A percentile compares a stretch with the other conserved stretches of the same genome.
Evolutionary conservation across 1,140 invertebrate genomes (phyloP).

Genomic region (Neelides sp.): DNA sequence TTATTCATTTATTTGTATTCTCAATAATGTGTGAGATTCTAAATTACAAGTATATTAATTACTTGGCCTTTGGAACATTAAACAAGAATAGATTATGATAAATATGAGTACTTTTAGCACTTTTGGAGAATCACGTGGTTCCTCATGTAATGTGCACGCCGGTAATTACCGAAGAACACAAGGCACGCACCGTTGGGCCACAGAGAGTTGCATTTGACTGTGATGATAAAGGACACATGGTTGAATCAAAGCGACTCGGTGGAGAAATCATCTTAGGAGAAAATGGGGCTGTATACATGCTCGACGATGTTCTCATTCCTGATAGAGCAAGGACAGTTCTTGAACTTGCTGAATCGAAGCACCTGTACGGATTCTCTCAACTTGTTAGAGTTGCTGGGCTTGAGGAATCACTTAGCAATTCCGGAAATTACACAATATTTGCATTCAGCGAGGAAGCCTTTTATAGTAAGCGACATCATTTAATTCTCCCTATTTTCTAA

Average conservation of each 20-base stretch:
- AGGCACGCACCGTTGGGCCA: slow-evolving; percentile 34
- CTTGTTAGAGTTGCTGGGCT: slow-evolving; percentile 37
- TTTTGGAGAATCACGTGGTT: slow-evolving; percentile 40
- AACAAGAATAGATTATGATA: neutral
- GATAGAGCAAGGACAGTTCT: slow-evolving; percentile 39
- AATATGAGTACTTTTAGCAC: slow-evolving; percentile 34
- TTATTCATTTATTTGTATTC: too few relatives aligned
- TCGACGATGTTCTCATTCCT: slow-evolving; percentile 39
- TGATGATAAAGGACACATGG: slow-evolving; percentile 35
- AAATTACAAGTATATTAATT: neutral
- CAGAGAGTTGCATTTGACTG: slow-evolving; percentile 36
- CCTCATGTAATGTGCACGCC: slow-evolving; percentile 39
- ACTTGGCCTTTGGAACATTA: neutral
- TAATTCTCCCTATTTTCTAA: slow-evolving; percentile 11
- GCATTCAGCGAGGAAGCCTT: slow-evolving; percentile 44
- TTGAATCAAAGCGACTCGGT: slow-evolving; percentile 34
- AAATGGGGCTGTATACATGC: slow-evolving; percentile 39
- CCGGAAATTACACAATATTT: slow-evolving; percentile 42
- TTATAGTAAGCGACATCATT: slow-evolving; percentile 35
- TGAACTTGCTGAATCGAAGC: slow-evolving; percentile 35
- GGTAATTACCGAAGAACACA: slow-evolving; percentile 39
- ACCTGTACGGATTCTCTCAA: slow-evolving; percentile 36
- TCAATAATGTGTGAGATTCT: neutral
- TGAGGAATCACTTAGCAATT: slow-evolving; percentile 36
- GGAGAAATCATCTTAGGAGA: slow-evolving; percentile 35